Evolutionary conservation across 2,888 invertebrate species (phyloP).

Genomic region (Dysmachus trigonus): DNA sequence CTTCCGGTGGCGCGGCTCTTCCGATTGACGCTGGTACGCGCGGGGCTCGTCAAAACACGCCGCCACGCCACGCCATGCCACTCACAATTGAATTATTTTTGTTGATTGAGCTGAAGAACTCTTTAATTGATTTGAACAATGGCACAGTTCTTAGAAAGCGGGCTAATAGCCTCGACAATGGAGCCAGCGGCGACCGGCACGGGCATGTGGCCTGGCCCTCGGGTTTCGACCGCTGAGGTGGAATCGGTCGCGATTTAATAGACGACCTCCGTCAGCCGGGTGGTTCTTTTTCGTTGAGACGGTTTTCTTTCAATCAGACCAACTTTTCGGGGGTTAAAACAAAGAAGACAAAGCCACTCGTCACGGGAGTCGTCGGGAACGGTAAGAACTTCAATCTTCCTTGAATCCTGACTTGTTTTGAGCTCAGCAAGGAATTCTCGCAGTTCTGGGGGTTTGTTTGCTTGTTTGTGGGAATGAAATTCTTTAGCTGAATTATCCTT

Average conservation of each 20-base stretch:
- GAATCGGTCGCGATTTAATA: not conserved
- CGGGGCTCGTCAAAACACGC: not conserved
- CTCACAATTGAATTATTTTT: slow-evolving; percentile 15
- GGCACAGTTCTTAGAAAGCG: slow-evolving; percentile 21
- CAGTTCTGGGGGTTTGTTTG: not conserved
- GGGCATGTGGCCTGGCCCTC: not conserved
- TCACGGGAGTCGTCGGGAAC: not conserved
- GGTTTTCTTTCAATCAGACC: slow-evolving; percentile 37
- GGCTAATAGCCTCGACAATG: slow-evolving; percentile 22
- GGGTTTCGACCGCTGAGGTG: not conserved
- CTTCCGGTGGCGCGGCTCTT: slow-evolving; percentile 27
- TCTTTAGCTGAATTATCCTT: not conserved
- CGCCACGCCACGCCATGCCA: not conserved
- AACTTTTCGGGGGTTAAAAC: not conserved
- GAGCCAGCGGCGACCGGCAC: too few relatives aligned
- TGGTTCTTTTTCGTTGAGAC: not conserved
- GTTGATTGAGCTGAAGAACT: not conserved
- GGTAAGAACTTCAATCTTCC: not conserved
- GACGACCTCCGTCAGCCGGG: not conserved
- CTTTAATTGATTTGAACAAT: slow-evolving; percentile 16
- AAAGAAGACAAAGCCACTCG: not conserved
- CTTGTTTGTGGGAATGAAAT: not conserved
- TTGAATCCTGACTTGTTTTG: not conserved
- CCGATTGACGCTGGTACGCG: not conserved
- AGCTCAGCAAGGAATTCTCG: not conserved